Conservation (phyloP, 2,888 invertebrate genomes). For the Beris morrisii region DNA sequence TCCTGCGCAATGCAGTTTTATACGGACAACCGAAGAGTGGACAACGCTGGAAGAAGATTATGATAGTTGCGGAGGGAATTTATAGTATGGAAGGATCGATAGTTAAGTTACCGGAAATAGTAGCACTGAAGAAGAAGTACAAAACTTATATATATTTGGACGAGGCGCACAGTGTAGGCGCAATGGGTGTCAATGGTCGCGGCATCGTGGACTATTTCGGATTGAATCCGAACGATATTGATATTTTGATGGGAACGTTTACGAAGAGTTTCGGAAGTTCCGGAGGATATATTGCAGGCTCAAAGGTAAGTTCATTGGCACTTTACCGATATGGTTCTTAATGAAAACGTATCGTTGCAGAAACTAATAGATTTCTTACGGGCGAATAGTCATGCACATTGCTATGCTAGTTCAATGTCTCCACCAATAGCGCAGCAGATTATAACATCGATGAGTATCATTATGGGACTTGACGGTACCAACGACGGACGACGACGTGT, state of each 20-base stretch:
- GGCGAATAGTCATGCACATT: constrained; percentile 77
- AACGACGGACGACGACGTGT: constrained; percentile 69
- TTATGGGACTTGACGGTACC: constrained; percentile 81
- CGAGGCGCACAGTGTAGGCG: constrained; percentile 97
- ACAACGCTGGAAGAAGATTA: constrained; percentile 86
- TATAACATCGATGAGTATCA: constrained; percentile 81
- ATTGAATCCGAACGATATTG: constrained; percentile 80
- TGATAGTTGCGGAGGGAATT: constrained; percentile 93
- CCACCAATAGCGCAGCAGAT: constrained; percentile 91
- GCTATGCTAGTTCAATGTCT: constrained; percentile 86
- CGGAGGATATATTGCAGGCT: constrained; percentile 95
- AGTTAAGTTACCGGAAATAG: constrained; percentile 82
- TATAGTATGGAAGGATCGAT: constrained; percentile 99
- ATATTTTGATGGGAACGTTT: constrained; percentile 97
- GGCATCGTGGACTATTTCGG: constrained; percentile 89
- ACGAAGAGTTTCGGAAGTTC: constrained; percentile 98
- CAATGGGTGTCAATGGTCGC: constrained; percentile 83
- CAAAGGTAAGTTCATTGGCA: constrained; percentile 61
- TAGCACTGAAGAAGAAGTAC: constrained; percentile 90
- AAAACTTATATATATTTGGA: constrained; percentile 95
- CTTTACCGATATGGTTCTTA: background rate
- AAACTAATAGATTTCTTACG: constrained; percentile 76
- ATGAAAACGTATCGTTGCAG: constrained; percentile 54
- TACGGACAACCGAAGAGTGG: constrained; percentile 76
- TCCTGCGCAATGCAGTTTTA: constrained; percentile 73